phyloP scores from a whole-genome alignment of 1,140 invertebrate genomes.

The Vanessa tameamea region DNA sequence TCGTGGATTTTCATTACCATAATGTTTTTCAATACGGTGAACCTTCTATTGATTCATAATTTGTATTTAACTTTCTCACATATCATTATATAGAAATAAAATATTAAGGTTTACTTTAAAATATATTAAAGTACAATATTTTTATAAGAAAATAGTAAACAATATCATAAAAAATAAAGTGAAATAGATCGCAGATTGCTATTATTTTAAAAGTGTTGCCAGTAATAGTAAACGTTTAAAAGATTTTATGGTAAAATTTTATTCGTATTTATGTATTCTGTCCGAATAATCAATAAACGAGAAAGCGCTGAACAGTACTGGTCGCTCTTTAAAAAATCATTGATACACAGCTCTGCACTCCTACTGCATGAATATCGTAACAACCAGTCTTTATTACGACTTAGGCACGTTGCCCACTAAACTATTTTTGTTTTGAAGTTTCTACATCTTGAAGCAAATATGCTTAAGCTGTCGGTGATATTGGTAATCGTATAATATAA shows the following conservation, averaged over 20 bases:
- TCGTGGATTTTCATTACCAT: background rate
- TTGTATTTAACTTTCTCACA: background rate
- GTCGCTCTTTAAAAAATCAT: conserved; percentile 58
- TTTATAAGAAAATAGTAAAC: background rate
- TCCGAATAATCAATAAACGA: conserved; percentile 25
- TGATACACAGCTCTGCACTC: conserved; percentile 47
- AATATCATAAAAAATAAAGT: background rate
- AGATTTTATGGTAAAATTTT: conserved; percentile 10
- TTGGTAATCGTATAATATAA: no score
- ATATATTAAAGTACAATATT: background rate
- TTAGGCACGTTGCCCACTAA: background rate
- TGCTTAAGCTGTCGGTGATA: no score
- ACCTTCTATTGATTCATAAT: background rate
- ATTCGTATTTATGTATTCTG: conserved; percentile 15
- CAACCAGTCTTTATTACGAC: conserved; percentile 16
- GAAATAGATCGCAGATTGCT: background rate
- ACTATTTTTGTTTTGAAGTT: background rate
- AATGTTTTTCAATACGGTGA: background rate
- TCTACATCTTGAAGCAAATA: background rate
- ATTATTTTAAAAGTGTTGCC: background rate
- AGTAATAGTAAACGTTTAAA: background rate
- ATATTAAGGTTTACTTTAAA: no score
- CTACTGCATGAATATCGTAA: conserved; percentile 40
- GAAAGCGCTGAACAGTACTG: conserved; percentile 36
- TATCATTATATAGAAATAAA: background rate